Evolutionary conservation across 2,888 invertebrate genomes (phyloP).

Genomic region (Tenthredo distinguenda): DNA sequence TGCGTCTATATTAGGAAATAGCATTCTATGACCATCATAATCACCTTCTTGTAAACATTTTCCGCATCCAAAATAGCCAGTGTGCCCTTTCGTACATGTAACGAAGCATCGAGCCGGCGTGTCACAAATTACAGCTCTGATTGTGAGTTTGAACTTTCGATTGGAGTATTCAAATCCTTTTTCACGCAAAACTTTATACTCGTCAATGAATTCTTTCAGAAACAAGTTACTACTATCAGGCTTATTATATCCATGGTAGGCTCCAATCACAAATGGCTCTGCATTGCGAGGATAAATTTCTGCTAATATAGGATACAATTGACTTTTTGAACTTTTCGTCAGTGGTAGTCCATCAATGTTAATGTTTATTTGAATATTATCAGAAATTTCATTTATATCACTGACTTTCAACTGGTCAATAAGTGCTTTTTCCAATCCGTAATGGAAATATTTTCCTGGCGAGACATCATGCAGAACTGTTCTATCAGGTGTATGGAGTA

Average conservation of each 20-base stretch:
- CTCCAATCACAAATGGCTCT: no score
- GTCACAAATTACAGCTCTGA: slow-evolving; percentile 55
- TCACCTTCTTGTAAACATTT: slow-evolving; percentile 57
- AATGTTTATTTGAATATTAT: no score
- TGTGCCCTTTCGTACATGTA: slow-evolving; percentile 55
- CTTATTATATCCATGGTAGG: slow-evolving; percentile 52
- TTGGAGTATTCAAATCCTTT: slow-evolving; percentile 46
- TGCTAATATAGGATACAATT: no score
- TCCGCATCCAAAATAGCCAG: slow-evolving; percentile 51
- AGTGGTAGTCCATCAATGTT: no score
- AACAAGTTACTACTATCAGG: slow-evolving; percentile 50
- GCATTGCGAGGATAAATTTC: no score
- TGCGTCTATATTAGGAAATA: slow-evolving; percentile 21
- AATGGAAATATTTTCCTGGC: neutral
- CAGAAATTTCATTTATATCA: no score
- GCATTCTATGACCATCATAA: slow-evolving; percentile 58
- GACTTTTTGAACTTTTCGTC: no score
- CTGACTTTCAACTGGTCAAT: no score
- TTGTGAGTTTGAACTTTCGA: slow-evolving; percentile 34
- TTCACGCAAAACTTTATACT: slow-evolving; percentile 50
- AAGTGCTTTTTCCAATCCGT: no score
- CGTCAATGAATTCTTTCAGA: slow-evolving; percentile 54
- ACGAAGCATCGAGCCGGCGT: slow-evolving; percentile 55
- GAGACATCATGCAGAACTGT: neutral
- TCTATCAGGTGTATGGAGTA: no score